A percentile compares a stretch with the other conserved stretches of the same genome.
These are phyloP conservation scores for Zosterops hypoxanthus DNA, from an alignment of 2,113 vertebrate genomes.

Conservation along the genomic window DNA sequence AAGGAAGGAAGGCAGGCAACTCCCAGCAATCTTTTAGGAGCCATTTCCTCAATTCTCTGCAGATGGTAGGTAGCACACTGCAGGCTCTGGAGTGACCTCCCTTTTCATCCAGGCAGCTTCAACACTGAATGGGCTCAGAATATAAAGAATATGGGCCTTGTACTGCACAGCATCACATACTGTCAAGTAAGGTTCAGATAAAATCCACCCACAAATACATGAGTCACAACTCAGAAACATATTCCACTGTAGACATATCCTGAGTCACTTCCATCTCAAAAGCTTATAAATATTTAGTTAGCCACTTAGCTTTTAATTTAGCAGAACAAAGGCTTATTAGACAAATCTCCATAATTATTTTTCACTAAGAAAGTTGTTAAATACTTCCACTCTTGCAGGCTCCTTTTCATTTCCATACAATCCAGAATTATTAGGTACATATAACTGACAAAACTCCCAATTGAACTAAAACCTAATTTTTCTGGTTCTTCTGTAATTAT, in stretches of 20 bases:
- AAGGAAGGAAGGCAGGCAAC: background rate
- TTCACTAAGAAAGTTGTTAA: background rate
- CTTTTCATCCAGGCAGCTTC: background rate
- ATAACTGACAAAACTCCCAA: background rate
- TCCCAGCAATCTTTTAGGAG: background rate
- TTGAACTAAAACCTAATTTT: background rate
- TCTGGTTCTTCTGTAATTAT: background rate
- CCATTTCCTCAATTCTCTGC: background rate
- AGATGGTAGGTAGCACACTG: background rate
- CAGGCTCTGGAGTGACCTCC: background rate
- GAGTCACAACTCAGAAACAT: constrained; percentile 40
- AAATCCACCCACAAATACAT: constrained; percentile 53
- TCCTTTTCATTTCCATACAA: background rate
- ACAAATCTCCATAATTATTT: background rate
- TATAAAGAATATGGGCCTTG: background rate
- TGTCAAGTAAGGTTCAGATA: constrained; percentile 28
- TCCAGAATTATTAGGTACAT: background rate
- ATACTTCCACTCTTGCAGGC: background rate
- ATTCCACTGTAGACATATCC: constrained; percentile 18
- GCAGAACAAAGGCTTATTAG: constrained; percentile 18
- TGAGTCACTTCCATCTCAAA: constrained; percentile 46
- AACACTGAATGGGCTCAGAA: background rate
- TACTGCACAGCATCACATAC: background rate
- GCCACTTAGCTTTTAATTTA: constrained; percentile 57
- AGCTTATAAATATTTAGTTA: constrained; percentile 61